Percentiles rank a stretch among this genome's conserved stretches.
phyloP scores from a whole-genome alignment of 2,888 invertebrate genomes.

The Steinernema carpocapsae region DNA sequence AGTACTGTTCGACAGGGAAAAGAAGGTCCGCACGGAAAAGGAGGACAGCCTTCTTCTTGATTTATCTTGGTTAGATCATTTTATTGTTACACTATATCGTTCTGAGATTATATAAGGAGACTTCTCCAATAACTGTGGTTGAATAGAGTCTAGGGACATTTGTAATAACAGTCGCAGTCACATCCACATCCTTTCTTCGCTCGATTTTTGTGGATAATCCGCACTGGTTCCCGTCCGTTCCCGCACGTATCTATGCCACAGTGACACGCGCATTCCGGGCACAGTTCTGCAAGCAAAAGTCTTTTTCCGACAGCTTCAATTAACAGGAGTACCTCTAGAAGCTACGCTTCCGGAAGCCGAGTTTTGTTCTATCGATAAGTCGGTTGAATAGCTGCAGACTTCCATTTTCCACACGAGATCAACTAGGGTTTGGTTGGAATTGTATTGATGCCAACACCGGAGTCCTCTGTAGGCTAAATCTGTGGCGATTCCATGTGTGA shows the following conservation, averaged over 20 bases:
- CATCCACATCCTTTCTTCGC: slow-evolving; percentile 54
- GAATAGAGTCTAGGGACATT: slow-evolving; percentile 44
- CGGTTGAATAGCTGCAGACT: slow-evolving; percentile 59
- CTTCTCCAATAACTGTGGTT: not conserved
- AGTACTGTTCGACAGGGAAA: slow-evolving; percentile 34
- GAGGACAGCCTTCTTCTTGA: too few relatives aligned
- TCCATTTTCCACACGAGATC: slow-evolving; percentile 67
- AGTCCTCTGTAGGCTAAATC: slow-evolving; percentile 54
- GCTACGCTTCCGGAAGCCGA: not conserved
- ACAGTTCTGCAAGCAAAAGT: slow-evolving; percentile 38
- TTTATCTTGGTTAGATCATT: too few relatives aligned
- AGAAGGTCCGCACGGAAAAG: too few relatives aligned
- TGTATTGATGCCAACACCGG: slow-evolving; percentile 68
- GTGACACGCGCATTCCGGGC: slow-evolving; percentile 58
- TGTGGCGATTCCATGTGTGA: slow-evolving; percentile 47
- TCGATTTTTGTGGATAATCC: slow-evolving; percentile 59
- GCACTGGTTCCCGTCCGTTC: slow-evolving; percentile 59
- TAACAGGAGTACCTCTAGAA: not conserved
- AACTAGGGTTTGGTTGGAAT: slow-evolving; percentile 58
- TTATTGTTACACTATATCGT: too few relatives aligned
- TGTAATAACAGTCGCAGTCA: slow-evolving; percentile 60
- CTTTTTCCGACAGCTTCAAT: too few relatives aligned
- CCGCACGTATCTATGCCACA: slow-evolving; percentile 64
- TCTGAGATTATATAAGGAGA: too few relatives aligned
- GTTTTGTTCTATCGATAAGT: slow-evolving; percentile 13